Percentiles rank a stretch among this genome's conserved stretches.
Evolutionary conservation across 2,888 invertebrate species (phyloP).

Genomic region (Ecdyonurus torrentis): DNA sequence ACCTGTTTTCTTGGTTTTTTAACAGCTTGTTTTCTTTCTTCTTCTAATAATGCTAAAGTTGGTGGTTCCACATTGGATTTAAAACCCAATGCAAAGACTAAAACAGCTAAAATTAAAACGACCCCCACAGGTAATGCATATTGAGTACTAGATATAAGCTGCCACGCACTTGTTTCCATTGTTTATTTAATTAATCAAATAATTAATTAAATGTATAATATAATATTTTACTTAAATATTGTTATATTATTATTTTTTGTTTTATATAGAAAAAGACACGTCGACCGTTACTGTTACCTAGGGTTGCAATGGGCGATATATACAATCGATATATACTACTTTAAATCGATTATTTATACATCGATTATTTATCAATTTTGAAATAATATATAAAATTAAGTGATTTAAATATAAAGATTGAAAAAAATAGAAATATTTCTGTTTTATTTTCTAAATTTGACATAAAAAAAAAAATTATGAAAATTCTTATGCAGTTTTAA

Average conservation of each 20-base stretch:
- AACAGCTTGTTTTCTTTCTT: neutral
- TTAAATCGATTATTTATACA: no score
- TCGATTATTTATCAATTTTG: no score
- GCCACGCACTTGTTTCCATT: neutral
- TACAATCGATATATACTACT: no score
- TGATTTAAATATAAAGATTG: no score
- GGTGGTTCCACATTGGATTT: neutral
- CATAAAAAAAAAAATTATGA: no score
- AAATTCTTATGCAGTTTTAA: no score
- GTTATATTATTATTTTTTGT: neutral
- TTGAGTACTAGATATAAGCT: neutral
- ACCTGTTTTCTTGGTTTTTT: constrained; percentile 2
- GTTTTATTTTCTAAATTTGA: no score
- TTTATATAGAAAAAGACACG: neutral
- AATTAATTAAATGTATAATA: neutral
- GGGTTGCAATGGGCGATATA: no score
- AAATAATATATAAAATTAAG: no score
- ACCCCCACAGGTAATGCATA: neutral
- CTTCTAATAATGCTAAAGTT: neutral
- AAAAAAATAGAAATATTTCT: no score
- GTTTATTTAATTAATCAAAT: neutral
- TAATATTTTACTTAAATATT: neutral
- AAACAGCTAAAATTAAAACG: neutral
- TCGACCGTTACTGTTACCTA: neutral
- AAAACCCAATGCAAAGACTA: neutral